Evolutionary conservation across 2,888 invertebrate species (phyloP).

Genomic region (Hedychridium roseum): DNA sequence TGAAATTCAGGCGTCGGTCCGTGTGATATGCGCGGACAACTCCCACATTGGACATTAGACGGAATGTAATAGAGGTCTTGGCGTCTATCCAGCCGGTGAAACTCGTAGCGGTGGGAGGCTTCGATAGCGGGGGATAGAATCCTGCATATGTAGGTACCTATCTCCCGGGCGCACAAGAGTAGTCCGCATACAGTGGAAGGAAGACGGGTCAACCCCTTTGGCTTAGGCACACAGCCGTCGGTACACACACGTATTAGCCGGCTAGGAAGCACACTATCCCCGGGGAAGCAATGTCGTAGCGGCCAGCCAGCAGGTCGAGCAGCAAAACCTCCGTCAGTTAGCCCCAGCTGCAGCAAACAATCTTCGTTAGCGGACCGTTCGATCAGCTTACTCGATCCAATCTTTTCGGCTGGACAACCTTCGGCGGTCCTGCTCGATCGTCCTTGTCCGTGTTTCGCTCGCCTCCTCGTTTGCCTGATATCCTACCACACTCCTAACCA

Average conservation of each 20-base stretch:
- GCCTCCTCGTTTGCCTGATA: too few relatives aligned
- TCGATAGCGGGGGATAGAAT: constrained; percentile 15
- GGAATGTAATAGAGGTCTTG: constrained; percentile 55
- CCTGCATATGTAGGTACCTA: constrained; percentile 18
- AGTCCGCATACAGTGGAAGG: too few relatives aligned
- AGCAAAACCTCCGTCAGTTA: constrained; percentile 36
- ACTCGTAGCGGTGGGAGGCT: constrained; percentile 20
- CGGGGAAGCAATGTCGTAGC: constrained; percentile 27
- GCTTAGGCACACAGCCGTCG: too few relatives aligned
- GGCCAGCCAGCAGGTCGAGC: constrained; percentile 32
- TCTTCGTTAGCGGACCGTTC: neutral
- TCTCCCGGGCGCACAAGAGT: neutral
- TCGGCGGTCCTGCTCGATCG: neutral
- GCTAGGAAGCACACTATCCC: too few relatives aligned
- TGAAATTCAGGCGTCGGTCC: constrained; percentile 9
- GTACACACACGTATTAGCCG: too few relatives aligned
- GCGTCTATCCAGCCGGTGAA: constrained; percentile 49
- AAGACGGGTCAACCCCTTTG: too few relatives aligned
- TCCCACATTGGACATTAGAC: constrained; percentile 43
- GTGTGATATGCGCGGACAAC: constrained; percentile 13
- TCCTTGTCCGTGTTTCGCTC: too few relatives aligned
- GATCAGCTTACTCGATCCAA: neutral
- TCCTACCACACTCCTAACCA: too few relatives aligned
- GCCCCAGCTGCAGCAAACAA: neutral
- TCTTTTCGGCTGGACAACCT: neutral